Evolutionary conservation across 2,888 invertebrate species (phyloP), one percentile per base, ranked within the genome.

Genomic region (Geophilus truncorum): DNA sequence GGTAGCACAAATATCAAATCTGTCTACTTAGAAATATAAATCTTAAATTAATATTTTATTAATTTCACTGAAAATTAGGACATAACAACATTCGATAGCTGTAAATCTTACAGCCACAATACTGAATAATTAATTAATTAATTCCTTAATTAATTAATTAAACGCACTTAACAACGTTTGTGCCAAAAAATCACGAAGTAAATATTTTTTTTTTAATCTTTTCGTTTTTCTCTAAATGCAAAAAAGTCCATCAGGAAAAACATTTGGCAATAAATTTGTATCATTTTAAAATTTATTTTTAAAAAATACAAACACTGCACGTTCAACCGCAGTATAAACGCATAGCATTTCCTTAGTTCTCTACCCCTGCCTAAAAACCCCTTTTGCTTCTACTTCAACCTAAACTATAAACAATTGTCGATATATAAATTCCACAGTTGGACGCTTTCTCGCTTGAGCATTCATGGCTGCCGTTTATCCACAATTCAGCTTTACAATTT

Each of bases 201-300:
- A 62, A 62, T 62, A 62, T 62, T 62, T 10, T n/a, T n/a, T n/a
- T n/a, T n/a, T n/a, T n/a, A 40, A 21, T 62, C 57, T 62, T 57
- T 57, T 62, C 21, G 57, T 62, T 62, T 62, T 40, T 40, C 40
- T 23, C 57, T 62, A 62, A 62, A 62, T 62, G 57, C 57, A 62
- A 62, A 62, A 62, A n/a, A n/a, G 23, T 23, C 6, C 21, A 62
- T 21, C 57, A 62, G 57, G n/a, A 62, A 62, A 62, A 62, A 62
- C 57, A 62, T 62, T 62, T 62, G 57, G 57, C 57, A 62, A 62
- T 62, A 62, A 62, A 62, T n/a, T n/a, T n/a, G n/a, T n/a, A 23
- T 62, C 21, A 10, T 40, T 23, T 62, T 21, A 21, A 21, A 10
- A 10, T 62, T n/a, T 62, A 21, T 62, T 62, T 62, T 62, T 62